A percentile compares a stretch with the other conserved stretches of the same genome.
Evolutionary conservation across 2,888 invertebrate species (phyloP).

Genomic region (Eumerus sabulonum): DNA sequence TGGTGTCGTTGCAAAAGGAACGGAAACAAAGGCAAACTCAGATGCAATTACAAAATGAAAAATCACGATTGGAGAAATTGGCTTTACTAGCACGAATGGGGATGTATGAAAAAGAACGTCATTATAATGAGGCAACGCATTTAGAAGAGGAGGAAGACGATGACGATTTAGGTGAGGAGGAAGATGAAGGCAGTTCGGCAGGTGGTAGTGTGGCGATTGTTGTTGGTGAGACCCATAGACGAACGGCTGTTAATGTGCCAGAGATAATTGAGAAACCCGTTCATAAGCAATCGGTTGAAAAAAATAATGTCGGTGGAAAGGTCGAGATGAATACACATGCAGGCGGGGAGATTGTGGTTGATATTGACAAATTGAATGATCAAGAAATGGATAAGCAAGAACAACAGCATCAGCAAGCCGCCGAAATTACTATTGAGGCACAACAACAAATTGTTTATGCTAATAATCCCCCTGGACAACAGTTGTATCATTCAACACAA

Average conservation of each 20-base stretch:
- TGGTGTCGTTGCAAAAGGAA: conserved; percentile 80
- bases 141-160: conserved; percentile 77
- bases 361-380: conserved; percentile 19
- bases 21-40: conserved; percentile 82
- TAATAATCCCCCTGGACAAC: conserved; percentile 37
- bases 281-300: conserved; percentile 2
- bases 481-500: conserved; percentile 22
- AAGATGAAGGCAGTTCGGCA: conserved; percentile 72
- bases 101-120: conserved; percentile 75
- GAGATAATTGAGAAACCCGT: not conserved
- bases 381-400: conserved; percentile 17
- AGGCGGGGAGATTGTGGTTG: not conserved
- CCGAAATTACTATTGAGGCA: not conserved
- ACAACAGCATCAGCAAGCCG: conserved; percentile 9
- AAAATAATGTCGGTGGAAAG: not conserved
- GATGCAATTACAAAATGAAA: conserved; percentile 82
- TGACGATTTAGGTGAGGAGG: conserved; percentile 74
- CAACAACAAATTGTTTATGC: conserved; percentile 16
- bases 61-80: conserved; percentile 79
- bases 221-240: conserved; percentile 69
- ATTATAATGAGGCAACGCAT: conserved; percentile 70
- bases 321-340: not conserved
- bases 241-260: not conserved
- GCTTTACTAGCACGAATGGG: conserved; percentile 80
- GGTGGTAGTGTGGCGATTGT: conserved; percentile 70